Base-by-base conservation (phyloP, 64 coral and sea anemone genomes). In the Pocillopora damicornis region DNA sequence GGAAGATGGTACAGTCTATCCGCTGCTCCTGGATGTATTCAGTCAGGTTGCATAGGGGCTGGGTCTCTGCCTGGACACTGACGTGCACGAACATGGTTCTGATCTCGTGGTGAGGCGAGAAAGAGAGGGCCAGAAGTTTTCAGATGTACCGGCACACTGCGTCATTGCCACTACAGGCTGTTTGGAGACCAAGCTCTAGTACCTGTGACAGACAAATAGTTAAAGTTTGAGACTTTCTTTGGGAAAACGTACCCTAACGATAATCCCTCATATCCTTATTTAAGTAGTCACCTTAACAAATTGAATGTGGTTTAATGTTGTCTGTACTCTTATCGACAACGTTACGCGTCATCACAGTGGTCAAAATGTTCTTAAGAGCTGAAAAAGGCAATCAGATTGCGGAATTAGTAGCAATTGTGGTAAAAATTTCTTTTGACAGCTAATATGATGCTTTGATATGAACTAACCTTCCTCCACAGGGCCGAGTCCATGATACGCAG, bases 131-230 rank as follows among this genome's bases (percentile, higher is more conserved):
- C 83, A 73, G 73, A 26, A 57, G 83, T 59, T 75, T 86, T 16
- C 35, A 0, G 68, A 86, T 74, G 83, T 86, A 86, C 67, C 35
- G 20, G 83, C 37, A 86, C 30, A 86, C 65, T 15, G n/a, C 17
- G 15, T 72, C 66, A 18, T 86, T 67, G 61, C 66, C 35, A 59
- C 22, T 69, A 34, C 74, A 86, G 18, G 83, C 67, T 37, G 35
- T 69, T 85, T 86, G 37, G 62, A 86, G 83, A 69, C 83, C 35
- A 30, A 86, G 83, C 66, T 86, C 66, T 73, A 73, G 83, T 73
- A 86, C 42, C 83, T 86, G 61, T 86, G 26, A 30, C 20, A 86
- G 15, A 86, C 15, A 74, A 86, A 74, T 62, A 62, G 60, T 62
- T 11, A 62, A 62, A 15, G 60, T 30, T 30, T 30, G 30, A 30